Base-by-base conservation (phyloP, 2,888 invertebrate genomes). In the Watsonalla cultraria region DNA sequence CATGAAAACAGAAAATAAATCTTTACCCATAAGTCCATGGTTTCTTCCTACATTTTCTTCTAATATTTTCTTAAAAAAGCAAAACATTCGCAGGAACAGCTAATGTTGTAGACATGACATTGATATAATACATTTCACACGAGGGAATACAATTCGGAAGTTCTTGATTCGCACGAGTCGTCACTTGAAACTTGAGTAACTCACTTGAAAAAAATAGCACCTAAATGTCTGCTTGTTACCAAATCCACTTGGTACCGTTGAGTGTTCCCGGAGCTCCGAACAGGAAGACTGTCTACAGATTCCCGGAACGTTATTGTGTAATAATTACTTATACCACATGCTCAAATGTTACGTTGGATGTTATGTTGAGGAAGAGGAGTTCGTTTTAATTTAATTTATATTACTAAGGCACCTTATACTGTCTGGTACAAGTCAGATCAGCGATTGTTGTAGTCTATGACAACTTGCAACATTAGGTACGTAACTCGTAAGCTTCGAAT, bases 221-320 rank as follows among this genome's bases (percentile, higher is more conserved):
- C 65, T 53, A 54, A 48, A 56, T 64, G 68, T 72, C 66, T 73
- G 60, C 42, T 47, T 51, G 57, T 60, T 42, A 46, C 46, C 33
- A 51, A 55, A 51, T 51, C 54, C 54, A 55, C 55, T 58, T 54
- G 54, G 68, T 65, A 61, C 70, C 64, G 64, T 63, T 42, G 42
- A 68, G 60, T 59, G 58, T 59, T 69, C 66, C 59, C 62, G 62
- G 60, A 58, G 37, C 45, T 58, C 51, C 48, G 66, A 70, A 70
- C 74, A 78, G 83, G 80, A 82, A 82, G 70, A 76, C 66, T 66
- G 66, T 61, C 72, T 66, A 75, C 64, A 70, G 70, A 80, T 84
- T 81, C 83, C 78, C 68, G 71, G 76, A 81, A 83, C 79, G 75
- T 78, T 83, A 84, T 86, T 84, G 81, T 84, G 81, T 83, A 84